A percentile compares a stretch with the other conserved stretches of the same genome.
phyloP scores from a whole-genome alignment of 2,888 invertebrate species.

The Incurvaria masculella region DNA sequence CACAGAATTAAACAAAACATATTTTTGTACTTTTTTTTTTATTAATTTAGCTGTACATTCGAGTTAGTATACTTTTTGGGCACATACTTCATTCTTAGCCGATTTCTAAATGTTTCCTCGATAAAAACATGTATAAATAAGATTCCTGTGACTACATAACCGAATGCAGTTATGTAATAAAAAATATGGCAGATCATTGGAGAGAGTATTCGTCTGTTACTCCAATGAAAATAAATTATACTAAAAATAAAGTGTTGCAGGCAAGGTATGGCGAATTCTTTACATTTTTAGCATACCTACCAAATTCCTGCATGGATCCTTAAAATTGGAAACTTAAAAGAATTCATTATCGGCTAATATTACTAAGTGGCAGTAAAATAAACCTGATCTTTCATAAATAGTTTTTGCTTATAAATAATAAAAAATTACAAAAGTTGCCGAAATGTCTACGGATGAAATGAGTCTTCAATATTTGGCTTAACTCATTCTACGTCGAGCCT shows the following conservation, averaged over 20 bases:
- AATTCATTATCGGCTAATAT: constrained; percentile 16
- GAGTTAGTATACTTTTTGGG: constrained; percentile 58
- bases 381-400: constrained; percentile 46
- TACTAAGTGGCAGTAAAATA: constrained; percentile 53
- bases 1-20: too few relatives aligned
- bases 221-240: constrained; percentile 43
- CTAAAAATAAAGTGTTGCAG: constrained; percentile 51
- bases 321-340: constrained; percentile 33
- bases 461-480: constrained; percentile 51
- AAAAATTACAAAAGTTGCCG: constrained; percentile 38
- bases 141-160: constrained; percentile 25
- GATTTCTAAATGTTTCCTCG: constrained; percentile 39
- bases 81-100: constrained; percentile 52
- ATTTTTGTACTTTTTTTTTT: constrained; percentile 22
- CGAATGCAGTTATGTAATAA: constrained; percentile 22
- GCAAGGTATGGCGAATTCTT: constrained; percentile 54
- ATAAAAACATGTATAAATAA: constrained; percentile 41
- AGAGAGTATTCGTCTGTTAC: constrained; percentile 49
- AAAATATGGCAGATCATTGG: constrained; percentile 55
- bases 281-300: constrained; percentile 32
- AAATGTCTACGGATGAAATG: constrained; percentile 47
- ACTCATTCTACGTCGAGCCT: constrained; percentile 54
- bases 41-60: constrained; percentile 59
- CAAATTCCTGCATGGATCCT: constrained; percentile 41
- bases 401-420: constrained; percentile 51